Conservation (phyloP, 2,113 vertebrate genomes). For the Opisthocomus hoazin region DNA sequence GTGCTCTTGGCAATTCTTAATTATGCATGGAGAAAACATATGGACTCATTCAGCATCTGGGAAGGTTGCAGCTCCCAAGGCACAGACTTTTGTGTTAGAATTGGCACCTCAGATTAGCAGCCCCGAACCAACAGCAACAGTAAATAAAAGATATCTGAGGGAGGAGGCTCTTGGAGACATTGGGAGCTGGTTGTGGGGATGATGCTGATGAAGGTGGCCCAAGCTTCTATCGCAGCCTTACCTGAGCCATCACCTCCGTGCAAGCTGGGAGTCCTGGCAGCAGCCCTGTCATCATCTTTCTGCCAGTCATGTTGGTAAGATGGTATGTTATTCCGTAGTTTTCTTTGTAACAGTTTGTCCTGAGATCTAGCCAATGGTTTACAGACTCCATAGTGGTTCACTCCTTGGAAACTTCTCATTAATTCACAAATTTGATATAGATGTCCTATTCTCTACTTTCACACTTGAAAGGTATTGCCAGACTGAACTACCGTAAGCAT, state of each 20-base stretch:
- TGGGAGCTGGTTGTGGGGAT: not conserved
- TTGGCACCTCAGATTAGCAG: not conserved
- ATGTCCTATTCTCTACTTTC: not conserved
- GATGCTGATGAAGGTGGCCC: not conserved
- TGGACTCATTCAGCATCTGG: not conserved
- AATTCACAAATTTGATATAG: not conserved
- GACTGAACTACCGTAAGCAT: not conserved
- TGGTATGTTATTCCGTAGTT: not conserved
- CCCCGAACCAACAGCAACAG: accelerated
- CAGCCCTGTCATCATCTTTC: not conserved
- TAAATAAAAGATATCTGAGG: not conserved
- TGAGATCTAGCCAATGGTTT: not conserved
- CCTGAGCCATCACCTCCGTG: no score
- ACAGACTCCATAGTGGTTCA: not conserved
- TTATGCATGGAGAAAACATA: not conserved
- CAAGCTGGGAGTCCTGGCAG: not conserved
- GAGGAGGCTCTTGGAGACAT: not conserved
- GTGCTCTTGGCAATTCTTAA: not conserved
- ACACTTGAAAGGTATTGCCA: not conserved
- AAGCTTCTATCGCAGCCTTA: not conserved
- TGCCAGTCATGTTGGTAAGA: not conserved
- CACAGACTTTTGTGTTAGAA: not conserved
- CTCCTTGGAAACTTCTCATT: not conserved
- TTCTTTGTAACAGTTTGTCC: not conserved
- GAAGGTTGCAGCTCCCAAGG: not conserved